Base-by-base conservation (phyloP, 2,888 invertebrate species). In the Agrochola circellaris region DNA sequence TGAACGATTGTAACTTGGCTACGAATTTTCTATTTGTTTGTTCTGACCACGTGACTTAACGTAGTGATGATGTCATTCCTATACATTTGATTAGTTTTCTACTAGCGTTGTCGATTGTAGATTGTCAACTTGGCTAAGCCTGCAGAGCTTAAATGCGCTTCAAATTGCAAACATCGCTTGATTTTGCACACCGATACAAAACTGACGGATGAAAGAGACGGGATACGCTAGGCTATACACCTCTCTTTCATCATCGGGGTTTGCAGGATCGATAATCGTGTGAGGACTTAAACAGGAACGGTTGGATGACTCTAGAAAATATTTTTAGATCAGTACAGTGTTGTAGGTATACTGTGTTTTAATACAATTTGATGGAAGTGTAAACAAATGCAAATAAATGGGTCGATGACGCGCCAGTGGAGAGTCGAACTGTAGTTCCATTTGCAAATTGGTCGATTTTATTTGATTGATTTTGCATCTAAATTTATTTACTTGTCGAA, bases 191-290 rank as follows among this genome's bases (percentile, higher is more conserved):
- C 30, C n/a, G 64, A 30, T 42, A 64, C 77, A 26, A 77, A 42
- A 73, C 7, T 65, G 74, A 74, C n/a, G 56, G 4, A 26, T 23
- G 62, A 78, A 26, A 58, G 58, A 5, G 78, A 81, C 8, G 9
- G 20, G 17, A 34, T 11, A 30, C 42, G 17, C 15, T 15, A 61
- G n/a, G 23, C 26, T 62, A 20, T 58, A 58, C 48, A 51, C 20
- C 45, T 58, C 78, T 74, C 74, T 42, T 9, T 78, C 74, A 38
- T 78, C 78, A 78, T 81, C 26, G 81, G 54, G 38, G 42, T 15
- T 38, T 5, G 30, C 15, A 58, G n/a, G 64, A 81, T 78, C 78
- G 51, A 78, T 78, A 78, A 5, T 6, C 6, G 30, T 42, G 51
- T 15, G 61, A 54, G 60, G 23, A 70, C 26, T 20, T 20, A 0